Percentiles rank a stretch among this genome's conserved stretches.
Evolutionary conservation across 2,113 vertebrate genomes (phyloP).

Genomic region (Ictidomys tridecemlineatus): DNA sequence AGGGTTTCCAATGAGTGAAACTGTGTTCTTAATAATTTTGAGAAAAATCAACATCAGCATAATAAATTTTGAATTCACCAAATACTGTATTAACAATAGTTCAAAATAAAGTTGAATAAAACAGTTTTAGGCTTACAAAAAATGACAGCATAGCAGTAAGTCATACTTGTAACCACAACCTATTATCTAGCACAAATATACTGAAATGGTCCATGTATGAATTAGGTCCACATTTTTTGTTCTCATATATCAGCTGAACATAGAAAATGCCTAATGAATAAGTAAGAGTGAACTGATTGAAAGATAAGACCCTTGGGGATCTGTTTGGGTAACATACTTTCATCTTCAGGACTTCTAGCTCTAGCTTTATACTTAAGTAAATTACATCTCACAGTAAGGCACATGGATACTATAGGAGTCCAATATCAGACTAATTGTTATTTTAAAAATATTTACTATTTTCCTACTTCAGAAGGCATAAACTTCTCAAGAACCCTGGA

Average conservation of each 20-base stretch:
- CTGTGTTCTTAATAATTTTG: background rate
- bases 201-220: background rate
- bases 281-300: background rate
- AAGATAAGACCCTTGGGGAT: too few relatives aligned
- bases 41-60: background rate
- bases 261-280: background rate
- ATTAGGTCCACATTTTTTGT: background rate
- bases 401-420: background rate
- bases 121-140: background rate
- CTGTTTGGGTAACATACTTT: background rate
- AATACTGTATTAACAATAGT: background rate
- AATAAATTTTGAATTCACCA: background rate
- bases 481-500: background rate
- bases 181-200: background rate
- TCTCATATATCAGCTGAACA: background rate
- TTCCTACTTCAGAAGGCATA: background rate
- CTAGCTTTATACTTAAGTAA: background rate
- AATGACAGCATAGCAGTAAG: background rate
- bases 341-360: background rate
- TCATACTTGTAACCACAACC: background rate
- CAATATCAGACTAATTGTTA: background rate
- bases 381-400: background rate
- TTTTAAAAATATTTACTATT: background rate
- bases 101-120: background rate
- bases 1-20: background rate